phyloP scores from a whole-genome alignment of 2,797 vertebrate species.

The Anolis apletophallus region DNA sequence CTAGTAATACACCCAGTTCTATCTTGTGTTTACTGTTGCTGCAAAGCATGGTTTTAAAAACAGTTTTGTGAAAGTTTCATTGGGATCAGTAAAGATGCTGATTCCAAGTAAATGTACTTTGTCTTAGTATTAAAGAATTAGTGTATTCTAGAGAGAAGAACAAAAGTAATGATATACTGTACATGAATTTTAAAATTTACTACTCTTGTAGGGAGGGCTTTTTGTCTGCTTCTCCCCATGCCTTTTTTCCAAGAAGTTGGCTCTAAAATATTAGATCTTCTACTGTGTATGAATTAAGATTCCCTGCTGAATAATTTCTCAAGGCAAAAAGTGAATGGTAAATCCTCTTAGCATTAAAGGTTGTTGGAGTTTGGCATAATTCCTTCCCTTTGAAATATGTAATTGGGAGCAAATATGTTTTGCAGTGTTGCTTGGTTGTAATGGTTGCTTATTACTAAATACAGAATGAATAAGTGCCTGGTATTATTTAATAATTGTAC shows the following conservation, averaged over 20 bases:
- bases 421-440: background rate
- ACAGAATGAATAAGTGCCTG: constrained; percentile 1
- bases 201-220: background rate
- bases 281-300: background rate
- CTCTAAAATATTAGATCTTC: background rate
- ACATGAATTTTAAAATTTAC: background rate
- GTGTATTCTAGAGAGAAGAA: background rate
- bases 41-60: background rate
- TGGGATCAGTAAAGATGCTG: background rate
- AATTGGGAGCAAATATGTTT: background rate
- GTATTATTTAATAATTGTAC: background rate
- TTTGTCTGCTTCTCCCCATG: background rate
- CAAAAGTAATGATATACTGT: background rate
- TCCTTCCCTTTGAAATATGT: background rate
- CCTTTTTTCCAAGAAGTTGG: background rate
- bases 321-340: background rate
- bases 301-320: background rate
- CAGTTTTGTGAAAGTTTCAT: background rate
- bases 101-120: background rate
- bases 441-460: constrained; percentile 1
- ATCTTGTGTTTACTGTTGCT: background rate
- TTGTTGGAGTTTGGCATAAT: background rate
- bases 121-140: background rate
- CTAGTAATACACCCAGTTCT: background rate
- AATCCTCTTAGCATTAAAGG: background rate